Base-by-base conservation (phyloP, 2,113 vertebrate species). In the Zingel zingel region DNA sequence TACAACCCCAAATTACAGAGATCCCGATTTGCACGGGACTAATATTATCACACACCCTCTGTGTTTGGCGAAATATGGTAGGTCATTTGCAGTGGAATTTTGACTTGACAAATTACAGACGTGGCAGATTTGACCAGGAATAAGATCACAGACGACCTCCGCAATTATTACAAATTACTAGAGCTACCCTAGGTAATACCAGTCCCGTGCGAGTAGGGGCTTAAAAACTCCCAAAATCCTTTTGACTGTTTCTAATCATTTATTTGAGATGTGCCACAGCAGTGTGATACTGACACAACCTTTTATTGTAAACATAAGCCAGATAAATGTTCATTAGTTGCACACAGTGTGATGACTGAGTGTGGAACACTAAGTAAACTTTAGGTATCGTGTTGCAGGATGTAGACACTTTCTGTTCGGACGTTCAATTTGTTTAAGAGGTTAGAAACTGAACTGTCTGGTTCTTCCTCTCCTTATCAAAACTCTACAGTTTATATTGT, bases 331-430 rank as follows among this genome's bases (percentile, higher is more conserved):
- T 48, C 8, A 33, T 4, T 4, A 14, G 15, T 6, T 33, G 30
- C 48, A 0, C 43, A 2, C 25, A 8, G 25, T 45, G 2, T 21
- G 13, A 21, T 14, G 57, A 74, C 58, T 70, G 33, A 74, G 59
- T 61, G 39, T 59, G 69, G 81, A 70, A 74, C 45, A 1, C 33
- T 33, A 6, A 12, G 5, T 77, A 23, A 77, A 68, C 63, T 70
- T 74, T n/a, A 51, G 5, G 6, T 73, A 69, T 53, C 6, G 2
- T 6, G 27, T 21, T 21, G 10, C 57, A 62, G 58, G 57, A 69
- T 65, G 57, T 7, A 8, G 30, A 27, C 43, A 16, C 45, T 66
- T 68, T 77, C 33, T 67, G 9, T 72, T 66, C 18, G 23, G 48
- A 48, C 36, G 25, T 33, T 33, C 33, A 33, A 0, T 73, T 54